These are phyloP conservation scores for Epizoanthus rinbou DNA, from an alignment of 92 coral and sea anemone genomes.

Conservation along the genomic window DNA sequence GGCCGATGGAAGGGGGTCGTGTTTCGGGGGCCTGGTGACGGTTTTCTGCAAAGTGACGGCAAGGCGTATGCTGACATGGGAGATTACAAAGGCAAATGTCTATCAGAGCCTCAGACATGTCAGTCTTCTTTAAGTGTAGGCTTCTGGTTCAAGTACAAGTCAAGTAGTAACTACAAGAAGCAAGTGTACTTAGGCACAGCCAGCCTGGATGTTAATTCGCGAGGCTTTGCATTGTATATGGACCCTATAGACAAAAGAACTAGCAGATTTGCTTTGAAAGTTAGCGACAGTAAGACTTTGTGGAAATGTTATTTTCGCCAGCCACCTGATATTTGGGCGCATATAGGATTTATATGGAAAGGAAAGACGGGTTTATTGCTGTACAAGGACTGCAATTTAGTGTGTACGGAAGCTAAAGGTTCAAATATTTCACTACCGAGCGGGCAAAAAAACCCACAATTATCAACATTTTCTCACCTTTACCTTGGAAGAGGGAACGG, in stretches of 20 bases:
- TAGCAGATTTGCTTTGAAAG: constrained; percentile 50
- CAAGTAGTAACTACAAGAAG: constrained; percentile 23
- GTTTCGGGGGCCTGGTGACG: constrained; percentile 60
- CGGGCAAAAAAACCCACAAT: not conserved
- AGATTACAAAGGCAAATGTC: constrained; percentile 55
- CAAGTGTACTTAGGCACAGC: constrained; percentile 71
- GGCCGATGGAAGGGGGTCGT: constrained; percentile 49
- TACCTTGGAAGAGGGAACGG: constrained; percentile 58
- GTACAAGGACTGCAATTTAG: constrained; percentile 65
- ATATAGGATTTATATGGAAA: constrained; percentile 77
- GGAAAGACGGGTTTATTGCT: constrained; percentile 60
- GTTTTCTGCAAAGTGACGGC: constrained; percentile 53
- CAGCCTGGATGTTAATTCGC: constrained; percentile 22
- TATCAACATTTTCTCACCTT: constrained; percentile 24
- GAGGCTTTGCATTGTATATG: constrained; percentile 68
- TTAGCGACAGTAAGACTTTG: constrained; percentile 50
- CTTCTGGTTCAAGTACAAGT: constrained; percentile 70
- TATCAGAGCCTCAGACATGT: constrained; percentile 70
- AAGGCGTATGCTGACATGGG: constrained; percentile 67
- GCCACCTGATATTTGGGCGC: constrained; percentile 65
- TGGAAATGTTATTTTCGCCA: constrained; percentile 60
- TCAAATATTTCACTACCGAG: not conserved
- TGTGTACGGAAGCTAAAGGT: constrained; percentile 16
- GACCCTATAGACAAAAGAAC: constrained; percentile 48
- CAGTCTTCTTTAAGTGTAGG: constrained; percentile 60